Conservation (phyloP, 2,113 vertebrate genomes). For the Ibidorhyncha struthersii region DNA sequence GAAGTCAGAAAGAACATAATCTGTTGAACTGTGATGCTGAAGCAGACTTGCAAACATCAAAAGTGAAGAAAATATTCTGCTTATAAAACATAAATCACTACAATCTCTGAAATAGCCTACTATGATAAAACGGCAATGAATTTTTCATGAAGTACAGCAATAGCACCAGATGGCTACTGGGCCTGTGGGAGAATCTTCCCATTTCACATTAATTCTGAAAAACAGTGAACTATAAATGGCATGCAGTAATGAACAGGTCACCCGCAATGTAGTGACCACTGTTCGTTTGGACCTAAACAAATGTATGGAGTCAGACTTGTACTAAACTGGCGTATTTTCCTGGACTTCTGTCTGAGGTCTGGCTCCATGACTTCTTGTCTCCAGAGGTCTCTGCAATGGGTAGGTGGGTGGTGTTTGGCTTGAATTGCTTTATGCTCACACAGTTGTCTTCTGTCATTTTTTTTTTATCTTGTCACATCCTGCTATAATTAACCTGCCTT, state of each 20-base stretch:
- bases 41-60: slow-evolving; percentile 1
- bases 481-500: background rate
- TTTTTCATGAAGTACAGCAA: slow-evolving; percentile 53
- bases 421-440: background rate
- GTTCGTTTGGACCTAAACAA: background rate
- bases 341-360: background rate
- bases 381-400: background rate
- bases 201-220: background rate
- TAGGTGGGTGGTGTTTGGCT: background rate
- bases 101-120: slow-evolving; percentile 9
- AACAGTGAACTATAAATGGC: background rate
- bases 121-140: slow-evolving; percentile 33
- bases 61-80: slow-evolving; percentile 31
- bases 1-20: slow-evolving; percentile 15
- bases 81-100: slow-evolving; percentile 42
- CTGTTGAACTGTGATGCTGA: slow-evolving; percentile 11
- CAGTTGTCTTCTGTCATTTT: background rate
- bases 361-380: background rate
- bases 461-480: background rate
- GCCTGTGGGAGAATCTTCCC: slow-evolving; percentile 17
- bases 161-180: slow-evolving; percentile 33
- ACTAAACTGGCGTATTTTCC: background rate
- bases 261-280: background rate
- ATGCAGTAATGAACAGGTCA: background rate
- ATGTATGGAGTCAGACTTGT: background rate